Percentiles rank a stretch among this genome's conserved stretches.
These are phyloP conservation scores for Xestoiulus laeticollis DNA, from an alignment of 2,888 invertebrate genomes.

Conservation along the genomic window DNA sequence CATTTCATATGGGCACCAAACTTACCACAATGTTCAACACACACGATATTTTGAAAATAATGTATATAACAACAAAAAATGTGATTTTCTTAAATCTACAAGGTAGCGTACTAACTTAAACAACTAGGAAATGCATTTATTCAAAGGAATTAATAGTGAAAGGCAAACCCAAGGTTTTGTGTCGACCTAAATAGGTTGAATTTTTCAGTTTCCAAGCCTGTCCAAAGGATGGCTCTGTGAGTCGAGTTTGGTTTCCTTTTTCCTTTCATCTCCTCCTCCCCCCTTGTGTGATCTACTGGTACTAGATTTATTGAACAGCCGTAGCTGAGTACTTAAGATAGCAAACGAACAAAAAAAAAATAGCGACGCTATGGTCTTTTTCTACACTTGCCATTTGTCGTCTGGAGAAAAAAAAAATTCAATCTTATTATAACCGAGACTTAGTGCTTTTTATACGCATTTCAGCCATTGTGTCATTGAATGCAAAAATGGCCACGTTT, in stretches of 20 bases:
- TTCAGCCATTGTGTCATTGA: neutral
- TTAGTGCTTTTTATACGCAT: neutral
- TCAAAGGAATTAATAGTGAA: neutral
- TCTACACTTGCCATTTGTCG: neutral
- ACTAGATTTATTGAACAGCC: conserved; percentile 34
- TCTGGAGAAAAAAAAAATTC: neutral
- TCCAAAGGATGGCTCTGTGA: conserved; percentile 21
- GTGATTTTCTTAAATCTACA: too few species aligned
- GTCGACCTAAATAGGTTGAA: neutral
- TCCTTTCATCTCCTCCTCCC: neutral
- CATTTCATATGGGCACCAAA: too few species aligned
- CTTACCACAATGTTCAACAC: too few species aligned
- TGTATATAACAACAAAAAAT: too few species aligned
- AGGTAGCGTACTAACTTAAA: too few species aligned
- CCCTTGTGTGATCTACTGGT: conserved; percentile 25
- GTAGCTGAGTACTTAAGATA: conserved; percentile 34
- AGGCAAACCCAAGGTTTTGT: neutral
- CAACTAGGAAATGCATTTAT: neutral
- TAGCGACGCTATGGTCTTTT: conserved; percentile 19
- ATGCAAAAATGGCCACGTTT: too few species aligned
- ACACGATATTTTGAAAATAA: too few species aligned
- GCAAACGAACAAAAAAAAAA: conserved; percentile 7
- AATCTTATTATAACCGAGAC: conserved; percentile 23
- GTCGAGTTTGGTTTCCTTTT: neutral
- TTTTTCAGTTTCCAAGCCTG: conserved; percentile 6